Evolutionary conservation across 2,888 invertebrate genomes (phyloP).

Genomic region (Monoplex corrugatus): DNA sequence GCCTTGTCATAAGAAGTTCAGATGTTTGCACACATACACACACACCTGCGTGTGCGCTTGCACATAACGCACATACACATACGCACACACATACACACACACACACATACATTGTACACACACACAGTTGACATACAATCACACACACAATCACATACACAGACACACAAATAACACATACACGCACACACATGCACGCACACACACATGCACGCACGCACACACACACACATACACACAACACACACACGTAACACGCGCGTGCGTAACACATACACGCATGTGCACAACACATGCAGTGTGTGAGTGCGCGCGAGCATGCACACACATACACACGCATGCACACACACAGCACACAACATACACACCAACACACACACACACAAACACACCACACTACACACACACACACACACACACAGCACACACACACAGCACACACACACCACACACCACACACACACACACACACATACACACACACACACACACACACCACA

Average conservation of each 20-base stretch:
- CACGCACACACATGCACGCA: background rate
- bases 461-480: background rate
- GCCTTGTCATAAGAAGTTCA: too few relatives aligned
- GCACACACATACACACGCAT: background rate
- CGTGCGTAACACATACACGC: too few relatives aligned
- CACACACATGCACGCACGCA: background rate
- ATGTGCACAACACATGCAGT: too few relatives aligned
- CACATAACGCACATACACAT: too few relatives aligned
- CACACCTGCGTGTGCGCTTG: too few relatives aligned
- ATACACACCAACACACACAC: background rate
- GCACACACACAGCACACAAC: background rate
- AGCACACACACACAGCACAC: background rate
- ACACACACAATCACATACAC: constrained; percentile 16
- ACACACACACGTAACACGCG: too few relatives aligned
- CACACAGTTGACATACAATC: background rate
- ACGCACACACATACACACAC: background rate
- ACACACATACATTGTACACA: background rate
- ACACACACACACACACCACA: background rate
- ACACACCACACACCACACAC: background rate
- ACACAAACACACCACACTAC: background rate
- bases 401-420: background rate
- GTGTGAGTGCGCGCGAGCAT: too few relatives aligned
- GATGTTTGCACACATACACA: too few relatives aligned
- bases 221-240: background rate
- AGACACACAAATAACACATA: constrained; percentile 19